Percentiles rank a stretch among this genome's conserved stretches.
These are phyloP conservation scores for Drosophila insularis DNA, from an alignment of 1,140 invertebrate genomes.

Conservation along the genomic window DNA sequence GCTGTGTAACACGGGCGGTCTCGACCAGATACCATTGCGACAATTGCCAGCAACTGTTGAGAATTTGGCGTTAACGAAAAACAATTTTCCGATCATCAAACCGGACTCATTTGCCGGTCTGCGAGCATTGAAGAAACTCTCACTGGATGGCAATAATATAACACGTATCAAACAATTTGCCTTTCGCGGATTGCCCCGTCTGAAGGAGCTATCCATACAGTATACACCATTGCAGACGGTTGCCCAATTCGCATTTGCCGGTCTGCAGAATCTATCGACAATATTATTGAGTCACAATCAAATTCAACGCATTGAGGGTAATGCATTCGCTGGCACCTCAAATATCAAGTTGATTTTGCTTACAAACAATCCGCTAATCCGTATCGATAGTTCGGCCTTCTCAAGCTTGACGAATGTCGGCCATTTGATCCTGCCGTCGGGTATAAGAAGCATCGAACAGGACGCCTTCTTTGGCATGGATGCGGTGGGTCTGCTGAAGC, in stretches of 20 bases:
- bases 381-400: slow-evolving; percentile 89
- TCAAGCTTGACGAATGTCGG: slow-evolving; percentile 91
- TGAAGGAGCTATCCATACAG: slow-evolving; percentile 91
- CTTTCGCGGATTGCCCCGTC: slow-evolving; percentile 89
- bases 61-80: slow-evolving; percentile 91
- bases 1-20: slow-evolving; percentile 91
- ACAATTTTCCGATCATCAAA: slow-evolving; percentile 89
- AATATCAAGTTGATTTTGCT: slow-evolving; percentile 90
- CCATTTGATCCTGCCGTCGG: slow-evolving; percentile 89
- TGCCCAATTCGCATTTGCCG: slow-evolving; percentile 91
- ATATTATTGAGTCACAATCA: slow-evolving; percentile 90
- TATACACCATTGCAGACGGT: slow-evolving; percentile 90
- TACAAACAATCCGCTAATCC: slow-evolving; percentile 89
- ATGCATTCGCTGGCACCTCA: slow-evolving; percentile 91
- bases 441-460: slow-evolving; percentile 88
- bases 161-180: slow-evolving; percentile 90
- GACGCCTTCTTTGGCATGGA: slow-evolving; percentile 92
- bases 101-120: slow-evolving; percentile 90
- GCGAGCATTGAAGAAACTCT: slow-evolving; percentile 87
- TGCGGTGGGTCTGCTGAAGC: slow-evolving; percentile 88
- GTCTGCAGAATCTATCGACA: slow-evolving; percentile 90
- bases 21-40: slow-evolving; percentile 89
- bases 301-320: slow-evolving; percentile 89
- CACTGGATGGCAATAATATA: slow-evolving; percentile 91
- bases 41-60: slow-evolving; percentile 89